Evolutionary conservation across 2,113 vertebrate species (phyloP).

Genomic region (Chitala chitala): DNA sequence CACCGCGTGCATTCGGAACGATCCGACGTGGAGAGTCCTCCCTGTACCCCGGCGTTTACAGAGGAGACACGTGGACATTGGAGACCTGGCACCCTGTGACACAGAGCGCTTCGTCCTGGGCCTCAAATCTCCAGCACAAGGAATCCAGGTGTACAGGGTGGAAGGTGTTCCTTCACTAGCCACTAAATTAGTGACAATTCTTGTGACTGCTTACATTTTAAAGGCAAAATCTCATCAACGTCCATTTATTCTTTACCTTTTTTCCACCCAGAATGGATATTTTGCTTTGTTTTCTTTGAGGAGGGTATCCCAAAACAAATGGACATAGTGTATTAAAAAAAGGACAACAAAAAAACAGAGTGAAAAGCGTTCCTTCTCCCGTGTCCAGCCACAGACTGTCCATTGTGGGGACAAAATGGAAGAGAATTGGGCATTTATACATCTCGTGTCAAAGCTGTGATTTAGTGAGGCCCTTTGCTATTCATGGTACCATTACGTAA

Average conservation of each 20-base stretch:
- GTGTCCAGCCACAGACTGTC: no score
- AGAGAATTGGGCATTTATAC: no score
- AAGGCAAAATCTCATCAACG: no score
- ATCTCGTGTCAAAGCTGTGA: neutral
- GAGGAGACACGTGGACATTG: conserved; percentile 66
- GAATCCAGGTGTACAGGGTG: conserved; percentile 57
- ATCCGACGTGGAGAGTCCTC: conserved; percentile 60
- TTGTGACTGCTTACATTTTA: no score
- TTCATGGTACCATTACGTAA: neutral
- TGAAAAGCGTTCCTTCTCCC: no score
- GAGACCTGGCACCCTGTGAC: conserved; percentile 64
- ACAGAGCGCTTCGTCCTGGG: conserved; percentile 54
- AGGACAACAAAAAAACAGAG: no score
- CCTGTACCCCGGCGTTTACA: conserved; percentile 58
- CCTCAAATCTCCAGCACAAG: conserved; percentile 61
- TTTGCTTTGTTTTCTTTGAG: no score
- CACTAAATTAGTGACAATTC: neutral
- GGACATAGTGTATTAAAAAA: no score
- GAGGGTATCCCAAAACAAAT: no score
- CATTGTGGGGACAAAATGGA: no score
- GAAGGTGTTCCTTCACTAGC: neutral
- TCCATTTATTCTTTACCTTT: no score
- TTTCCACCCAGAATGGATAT: no score
- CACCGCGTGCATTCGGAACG: conserved; percentile 49
- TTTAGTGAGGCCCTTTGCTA: neutral